Evolutionary conservation across 2,888 invertebrate genomes (phyloP).

Genomic region (Drosophila nr. fundita): DNA sequence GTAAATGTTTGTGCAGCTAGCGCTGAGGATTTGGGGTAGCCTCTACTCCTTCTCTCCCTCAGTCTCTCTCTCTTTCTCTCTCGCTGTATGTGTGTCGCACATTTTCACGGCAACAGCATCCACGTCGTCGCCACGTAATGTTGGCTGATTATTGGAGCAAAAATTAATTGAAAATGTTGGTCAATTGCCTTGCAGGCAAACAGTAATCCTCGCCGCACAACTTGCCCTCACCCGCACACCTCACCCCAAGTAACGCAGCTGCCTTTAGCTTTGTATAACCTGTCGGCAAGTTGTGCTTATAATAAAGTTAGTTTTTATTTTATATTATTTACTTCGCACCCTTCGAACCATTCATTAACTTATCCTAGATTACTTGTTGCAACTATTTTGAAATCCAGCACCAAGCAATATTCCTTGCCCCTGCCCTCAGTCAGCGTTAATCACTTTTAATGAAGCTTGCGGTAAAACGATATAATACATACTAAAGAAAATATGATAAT

Average conservation of each 20-base stretch:
- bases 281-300: conserved; percentile 35
- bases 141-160: conserved; percentile 82
- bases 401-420: neutral
- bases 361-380: conserved; percentile 29
- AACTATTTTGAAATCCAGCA: conserved; percentile 41
- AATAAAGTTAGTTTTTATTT: conserved; percentile 58
- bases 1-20: conserved; percentile 65
- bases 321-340: conserved; percentile 41
- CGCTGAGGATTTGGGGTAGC: conserved; percentile 33
- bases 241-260: conserved; percentile 17
- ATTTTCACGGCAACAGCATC: conserved; percentile 54
- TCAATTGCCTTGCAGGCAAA: conserved; percentile 72
- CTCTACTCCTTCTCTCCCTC: neutral
- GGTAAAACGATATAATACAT: conserved; percentile 18
- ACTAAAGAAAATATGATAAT: conserved; percentile 2
- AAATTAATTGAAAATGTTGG: conserved; percentile 85
- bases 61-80: conserved; percentile 1
- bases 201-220: conserved; percentile 12
- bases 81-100: conserved; percentile 27
- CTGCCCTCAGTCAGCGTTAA: conserved; percentile 48
- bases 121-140: conserved; percentile 48
- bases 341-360: conserved; percentile 16
- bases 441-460: conserved; percentile 67
- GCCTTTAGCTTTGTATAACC: conserved; percentile 28
- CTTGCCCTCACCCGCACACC: neutral